Base-by-base conservation (phyloP, 1,140 invertebrate genomes). In the Marisa cornuarietis region DNA sequence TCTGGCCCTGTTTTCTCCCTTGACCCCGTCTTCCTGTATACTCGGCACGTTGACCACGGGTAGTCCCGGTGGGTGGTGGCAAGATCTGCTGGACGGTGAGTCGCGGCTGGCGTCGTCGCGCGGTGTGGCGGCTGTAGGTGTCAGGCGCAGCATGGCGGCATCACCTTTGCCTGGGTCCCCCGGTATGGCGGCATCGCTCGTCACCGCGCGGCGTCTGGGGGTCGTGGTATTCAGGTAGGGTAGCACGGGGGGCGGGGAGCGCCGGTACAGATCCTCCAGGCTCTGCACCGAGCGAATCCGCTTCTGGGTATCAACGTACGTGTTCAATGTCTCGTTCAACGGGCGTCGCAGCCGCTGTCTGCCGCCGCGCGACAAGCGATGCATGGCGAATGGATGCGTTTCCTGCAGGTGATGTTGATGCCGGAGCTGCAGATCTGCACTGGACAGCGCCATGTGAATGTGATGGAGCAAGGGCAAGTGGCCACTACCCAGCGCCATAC, bases 261-360 rank as follows among this genome's bases (percentile, higher is more conserved):
- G 18, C 11, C 76, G 63, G 65, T 77, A 77, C 11, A 78, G 73
- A 22, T 81, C 76, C 22, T 81, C 76, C 42, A 81, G 61, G 58
- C 76, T 61, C 16, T 79, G 76, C 24, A 81, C 76, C 22, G 65
- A 26, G 18, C 76, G 69, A 49, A 81, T 81, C 51, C 80, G 65
- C 73, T 81, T 81, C 76, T 65, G 61, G 9, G 80, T 81, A 62
- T 81, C 80, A 49, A 81, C 80, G 71, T 81, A 81, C 16, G 80
- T 81, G 71, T 81, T 81, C 52, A 81, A 62, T 42, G 71, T 54
- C 54, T 81, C 80, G 77, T 78, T 81, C 62, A 81, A 81, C 16
- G 69, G 76, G 5, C 68, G 52, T 49, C 73, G 51, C 22, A 63
- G 58, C 18, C 13, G 54, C 11, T 61, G 63, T 14, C 49, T 52